phyloP scores from a whole-genome alignment of 2,797 vertebrate species.

The Pelobates cultripes region DNA sequence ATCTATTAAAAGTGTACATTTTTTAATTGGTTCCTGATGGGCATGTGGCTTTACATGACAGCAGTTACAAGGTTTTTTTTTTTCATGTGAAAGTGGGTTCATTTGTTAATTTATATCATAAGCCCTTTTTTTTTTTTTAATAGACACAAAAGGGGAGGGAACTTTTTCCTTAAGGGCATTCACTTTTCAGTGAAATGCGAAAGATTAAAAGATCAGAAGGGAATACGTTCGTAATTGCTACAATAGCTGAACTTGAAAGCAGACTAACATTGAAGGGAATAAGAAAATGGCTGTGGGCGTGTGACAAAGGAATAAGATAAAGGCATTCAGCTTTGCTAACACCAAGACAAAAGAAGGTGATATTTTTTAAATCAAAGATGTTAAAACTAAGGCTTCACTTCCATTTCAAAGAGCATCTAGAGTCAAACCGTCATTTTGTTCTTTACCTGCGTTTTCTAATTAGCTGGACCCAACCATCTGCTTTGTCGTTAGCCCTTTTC shows the following conservation, averaged over 20 bases:
- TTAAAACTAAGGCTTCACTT: conserved; percentile 18
- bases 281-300: conserved; percentile 37
- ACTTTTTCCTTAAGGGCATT: conserved; percentile 49
- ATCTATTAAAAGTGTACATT: background rate
- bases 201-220: conserved; percentile 55
- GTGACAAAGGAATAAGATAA: conserved; percentile 38
- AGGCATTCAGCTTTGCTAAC: conserved; percentile 37
- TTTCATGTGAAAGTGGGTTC: conserved; percentile 21
- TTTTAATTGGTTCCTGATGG: background rate
- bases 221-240: conserved; percentile 53
- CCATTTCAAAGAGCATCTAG: conserved; percentile 37
- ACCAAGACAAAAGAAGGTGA: conserved; percentile 42
- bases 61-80: background rate
- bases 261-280: conserved; percentile 26
- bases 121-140: conserved; percentile 10
- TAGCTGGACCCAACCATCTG: conserved; percentile 26
- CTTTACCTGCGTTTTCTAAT: conserved; percentile 47
- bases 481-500: background rate
- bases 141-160: conserved; percentile 28
- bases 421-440: conserved; percentile 39
- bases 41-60: background rate
- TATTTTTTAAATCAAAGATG: conserved; percentile 40
- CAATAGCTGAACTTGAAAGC: conserved; percentile 48
- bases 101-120: conserved; percentile 28
- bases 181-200: conserved; percentile 45